These are phyloP conservation scores for Ascaphus truei DNA, from an alignment of 2,113 vertebrate species.

Conservation along the genomic window DNA sequence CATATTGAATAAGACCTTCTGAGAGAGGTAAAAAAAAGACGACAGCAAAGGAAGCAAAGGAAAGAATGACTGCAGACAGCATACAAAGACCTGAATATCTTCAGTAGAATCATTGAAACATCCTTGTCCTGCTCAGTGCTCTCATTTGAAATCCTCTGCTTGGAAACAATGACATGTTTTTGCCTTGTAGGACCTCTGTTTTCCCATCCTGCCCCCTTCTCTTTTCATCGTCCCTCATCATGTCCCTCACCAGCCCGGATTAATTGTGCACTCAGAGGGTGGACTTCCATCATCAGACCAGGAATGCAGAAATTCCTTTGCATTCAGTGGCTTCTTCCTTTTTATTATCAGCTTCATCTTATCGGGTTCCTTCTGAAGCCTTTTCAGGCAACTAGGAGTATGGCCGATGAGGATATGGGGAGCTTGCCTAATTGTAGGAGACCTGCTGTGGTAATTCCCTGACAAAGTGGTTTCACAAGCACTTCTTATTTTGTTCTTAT, in stretches of 20 bases:
- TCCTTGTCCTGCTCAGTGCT: not conserved
- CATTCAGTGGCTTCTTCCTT: slow-evolving; percentile 41
- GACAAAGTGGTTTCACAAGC: slow-evolving; percentile 5
- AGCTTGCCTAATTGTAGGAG: no score
- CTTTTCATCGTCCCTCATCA: slow-evolving; percentile 44
- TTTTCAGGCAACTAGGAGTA: no score
- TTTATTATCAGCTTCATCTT: slow-evolving; percentile 29
- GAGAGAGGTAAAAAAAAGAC: no score
- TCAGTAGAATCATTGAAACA: no score
- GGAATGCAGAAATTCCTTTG: slow-evolving; percentile 52
- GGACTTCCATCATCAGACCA: slow-evolving; percentile 49
- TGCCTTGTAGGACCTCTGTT: not conserved
- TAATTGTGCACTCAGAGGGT: slow-evolving; percentile 52
- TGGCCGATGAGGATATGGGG: slow-evolving; percentile 8
- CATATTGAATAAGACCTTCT: no score
- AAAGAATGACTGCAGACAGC: no score
- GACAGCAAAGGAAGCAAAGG: no score
- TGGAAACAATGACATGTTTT: slow-evolving; percentile 23
- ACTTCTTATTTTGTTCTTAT: slow-evolving; percentile 7
- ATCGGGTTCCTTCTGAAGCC: slow-evolving; percentile 6
- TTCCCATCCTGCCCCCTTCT: slow-evolving; percentile 1
- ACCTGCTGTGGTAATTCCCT: not conserved
- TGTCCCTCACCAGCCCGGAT: slow-evolving; percentile 55
- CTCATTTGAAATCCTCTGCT: not conserved
- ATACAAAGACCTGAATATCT: no score